These are phyloP conservation scores for Chunga burmeisteri DNA, from an alignment of 2,113 vertebrate species.

Conservation along the genomic window DNA sequence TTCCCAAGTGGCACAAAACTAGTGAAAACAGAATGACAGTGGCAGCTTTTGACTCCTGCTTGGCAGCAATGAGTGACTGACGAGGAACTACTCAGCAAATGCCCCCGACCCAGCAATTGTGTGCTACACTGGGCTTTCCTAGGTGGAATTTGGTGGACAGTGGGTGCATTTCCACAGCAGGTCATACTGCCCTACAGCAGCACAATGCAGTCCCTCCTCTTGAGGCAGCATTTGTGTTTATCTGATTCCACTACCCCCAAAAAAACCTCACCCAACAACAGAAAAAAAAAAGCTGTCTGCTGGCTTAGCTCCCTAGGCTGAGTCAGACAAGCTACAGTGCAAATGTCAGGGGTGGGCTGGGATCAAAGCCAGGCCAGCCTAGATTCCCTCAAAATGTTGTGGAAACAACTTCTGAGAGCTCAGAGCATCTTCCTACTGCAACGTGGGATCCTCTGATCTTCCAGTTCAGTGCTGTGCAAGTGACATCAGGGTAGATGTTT, in stretches of 20 bases:
- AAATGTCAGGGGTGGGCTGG: not conserved
- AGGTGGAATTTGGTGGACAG: not conserved
- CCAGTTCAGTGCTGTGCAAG: not conserved
- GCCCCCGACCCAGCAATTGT: not conserved
- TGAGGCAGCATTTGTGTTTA: not conserved
- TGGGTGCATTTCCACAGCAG: not conserved
- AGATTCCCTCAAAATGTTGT: not conserved
- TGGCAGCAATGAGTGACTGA: not conserved
- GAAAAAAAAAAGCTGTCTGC: not conserved
- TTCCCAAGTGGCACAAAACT: not conserved
- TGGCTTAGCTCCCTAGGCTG: not conserved
- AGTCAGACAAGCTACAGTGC: not conserved
- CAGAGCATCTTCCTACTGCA: not conserved
- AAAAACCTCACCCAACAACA: not conserved
- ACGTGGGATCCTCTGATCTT: not conserved
- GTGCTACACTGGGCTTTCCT: not conserved
- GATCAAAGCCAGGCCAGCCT: not conserved
- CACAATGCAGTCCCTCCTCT: not conserved
- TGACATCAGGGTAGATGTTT: not conserved
- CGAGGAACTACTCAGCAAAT: not conserved
- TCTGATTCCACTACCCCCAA: not conserved
- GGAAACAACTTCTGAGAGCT: not conserved
- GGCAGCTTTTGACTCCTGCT: not conserved
- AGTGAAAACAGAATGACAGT: not conserved
- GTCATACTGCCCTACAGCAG: no score